Percentiles rank a stretch among this genome's conserved stretches.
phyloP scores from a whole-genome alignment of 2,797 vertebrate genomes.

The Pipistrellus nathusii region DNA sequence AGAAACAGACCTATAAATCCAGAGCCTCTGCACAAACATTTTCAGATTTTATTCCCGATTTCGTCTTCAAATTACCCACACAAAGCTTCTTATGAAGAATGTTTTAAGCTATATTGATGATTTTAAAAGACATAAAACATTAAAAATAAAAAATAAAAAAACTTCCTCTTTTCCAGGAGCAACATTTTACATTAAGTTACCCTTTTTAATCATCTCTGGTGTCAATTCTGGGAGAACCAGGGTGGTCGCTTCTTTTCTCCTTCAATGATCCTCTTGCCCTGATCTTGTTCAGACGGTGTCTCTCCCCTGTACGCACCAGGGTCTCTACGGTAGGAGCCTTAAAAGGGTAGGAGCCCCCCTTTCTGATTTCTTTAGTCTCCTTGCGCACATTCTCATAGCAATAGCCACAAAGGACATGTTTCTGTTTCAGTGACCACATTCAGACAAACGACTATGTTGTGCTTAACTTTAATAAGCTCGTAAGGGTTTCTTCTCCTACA shows the following conservation, averaged over 20 bases:
- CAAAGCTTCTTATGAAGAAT: slow-evolving; percentile 5
- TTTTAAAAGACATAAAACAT: slow-evolving; percentile 54
- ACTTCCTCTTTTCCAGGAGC: neutral
- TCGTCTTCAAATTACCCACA: slow-evolving; percentile 44
- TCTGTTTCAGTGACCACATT: slow-evolving; percentile 97
- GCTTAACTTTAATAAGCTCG: slow-evolving; percentile 93
- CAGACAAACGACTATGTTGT: slow-evolving; percentile 93
- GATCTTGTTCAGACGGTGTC: slow-evolving; percentile 88
- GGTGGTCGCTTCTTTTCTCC: slow-evolving; percentile 92
- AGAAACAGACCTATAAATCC: slow-evolving; percentile 34
- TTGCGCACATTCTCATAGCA: slow-evolving; percentile 93
- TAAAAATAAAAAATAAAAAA: slow-evolving; percentile 34
- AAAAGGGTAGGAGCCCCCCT: slow-evolving; percentile 92
- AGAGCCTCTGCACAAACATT: neutral
- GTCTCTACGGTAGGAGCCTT: slow-evolving; percentile 91
- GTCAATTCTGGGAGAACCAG: slow-evolving; percentile 92
- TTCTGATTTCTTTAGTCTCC: slow-evolving; percentile 91
- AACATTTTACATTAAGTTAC: neutral
- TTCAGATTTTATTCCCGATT: slow-evolving; percentile 50
- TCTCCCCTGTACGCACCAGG: slow-evolving; percentile 93
- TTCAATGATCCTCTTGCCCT: slow-evolving; percentile 94
- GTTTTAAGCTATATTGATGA: slow-evolving; percentile 8
- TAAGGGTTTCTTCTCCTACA: slow-evolving; percentile 91
- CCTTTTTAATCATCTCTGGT: neutral
- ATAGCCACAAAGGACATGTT: slow-evolving; percentile 94